Conservation (phyloP, 2,113 vertebrate species). For the Pyxicephalus adspersus region DNA sequence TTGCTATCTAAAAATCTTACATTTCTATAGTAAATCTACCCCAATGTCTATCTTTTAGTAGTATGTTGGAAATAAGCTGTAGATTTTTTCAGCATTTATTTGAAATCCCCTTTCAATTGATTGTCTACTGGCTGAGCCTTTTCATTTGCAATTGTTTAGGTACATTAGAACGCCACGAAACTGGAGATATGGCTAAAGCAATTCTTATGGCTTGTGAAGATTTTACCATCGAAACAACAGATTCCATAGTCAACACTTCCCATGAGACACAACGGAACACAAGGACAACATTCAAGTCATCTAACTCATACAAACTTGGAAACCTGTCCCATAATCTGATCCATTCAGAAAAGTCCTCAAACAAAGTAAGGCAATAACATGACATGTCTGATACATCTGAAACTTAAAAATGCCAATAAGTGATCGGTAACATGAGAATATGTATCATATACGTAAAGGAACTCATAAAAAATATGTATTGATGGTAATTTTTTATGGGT, state of each 20-base stretch:
- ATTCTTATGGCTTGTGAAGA: conserved; percentile 71
- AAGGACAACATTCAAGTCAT: conserved; percentile 59
- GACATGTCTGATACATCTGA: neutral
- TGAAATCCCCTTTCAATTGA: no score
- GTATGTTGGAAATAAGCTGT: no score
- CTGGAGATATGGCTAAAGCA: conserved; percentile 71
- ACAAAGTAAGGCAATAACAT: conserved; percentile 54
- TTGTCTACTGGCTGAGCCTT: no score
- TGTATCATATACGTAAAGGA: no score
- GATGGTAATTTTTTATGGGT: no score
- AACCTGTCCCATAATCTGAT: conserved; percentile 24
- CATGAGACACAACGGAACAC: conserved; percentile 61
- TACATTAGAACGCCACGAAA: conserved; percentile 75
- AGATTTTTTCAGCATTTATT: no score
- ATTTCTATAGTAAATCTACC: no score
- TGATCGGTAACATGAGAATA: no score
- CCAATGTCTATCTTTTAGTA: no score
- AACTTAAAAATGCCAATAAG: neutral
- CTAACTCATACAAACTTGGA: conserved; percentile 59
- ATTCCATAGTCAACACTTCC: conserved; percentile 48
- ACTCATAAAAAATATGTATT: no score
- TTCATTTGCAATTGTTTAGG: conserved; percentile 63
- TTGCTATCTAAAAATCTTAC: no score
- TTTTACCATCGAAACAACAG: conserved; percentile 63
- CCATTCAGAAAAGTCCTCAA: conserved; percentile 58